Evolutionary conservation across 2,888 invertebrate genomes (phyloP).

Genomic region (Homarus gammarus): DNA sequence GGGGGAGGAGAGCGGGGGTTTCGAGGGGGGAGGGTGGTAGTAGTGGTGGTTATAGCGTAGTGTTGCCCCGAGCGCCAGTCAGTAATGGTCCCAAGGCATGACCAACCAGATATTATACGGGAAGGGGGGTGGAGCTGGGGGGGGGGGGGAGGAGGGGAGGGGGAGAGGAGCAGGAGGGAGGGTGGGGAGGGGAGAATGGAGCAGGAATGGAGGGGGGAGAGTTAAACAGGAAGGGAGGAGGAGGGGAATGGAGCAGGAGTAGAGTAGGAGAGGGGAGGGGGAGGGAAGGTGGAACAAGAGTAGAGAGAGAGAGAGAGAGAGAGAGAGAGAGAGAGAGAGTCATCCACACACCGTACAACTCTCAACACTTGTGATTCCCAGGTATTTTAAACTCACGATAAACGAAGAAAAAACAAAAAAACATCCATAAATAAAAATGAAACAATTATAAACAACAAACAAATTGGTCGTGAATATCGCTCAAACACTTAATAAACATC

Average conservation of each 20-base stretch:
- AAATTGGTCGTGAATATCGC: too few species aligned
- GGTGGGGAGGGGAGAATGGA: background rate
- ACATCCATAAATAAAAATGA: too few species aligned
- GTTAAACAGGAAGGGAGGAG: background rate
- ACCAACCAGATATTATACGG: background rate
- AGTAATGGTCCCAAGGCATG: background rate
- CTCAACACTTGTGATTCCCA: too few species aligned
- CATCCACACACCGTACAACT: too few species aligned
- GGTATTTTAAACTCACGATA: too few species aligned
- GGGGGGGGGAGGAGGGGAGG: background rate
- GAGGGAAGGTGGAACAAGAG: background rate
- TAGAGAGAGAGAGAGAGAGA: constrained; percentile 17
- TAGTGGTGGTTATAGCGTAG: too few species aligned
- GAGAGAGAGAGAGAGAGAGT: background rate
- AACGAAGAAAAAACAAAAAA: too few species aligned
- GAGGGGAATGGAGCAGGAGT: background rate
- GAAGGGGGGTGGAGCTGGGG: background rate
- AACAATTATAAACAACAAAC: too few species aligned
- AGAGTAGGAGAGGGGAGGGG: too few species aligned
- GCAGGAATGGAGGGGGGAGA: constrained; percentile 6
- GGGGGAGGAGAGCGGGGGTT: too few species aligned
- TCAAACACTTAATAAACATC: too few species aligned
- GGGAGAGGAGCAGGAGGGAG: background rate
- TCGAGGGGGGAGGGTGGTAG: too few species aligned
- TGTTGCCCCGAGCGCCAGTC: background rate